Percentiles rank a stretch among this genome's conserved stretches.
phyloP scores from a whole-genome alignment of 2,113 vertebrate genomes.

The Psilopsiagon aurifrons region DNA sequence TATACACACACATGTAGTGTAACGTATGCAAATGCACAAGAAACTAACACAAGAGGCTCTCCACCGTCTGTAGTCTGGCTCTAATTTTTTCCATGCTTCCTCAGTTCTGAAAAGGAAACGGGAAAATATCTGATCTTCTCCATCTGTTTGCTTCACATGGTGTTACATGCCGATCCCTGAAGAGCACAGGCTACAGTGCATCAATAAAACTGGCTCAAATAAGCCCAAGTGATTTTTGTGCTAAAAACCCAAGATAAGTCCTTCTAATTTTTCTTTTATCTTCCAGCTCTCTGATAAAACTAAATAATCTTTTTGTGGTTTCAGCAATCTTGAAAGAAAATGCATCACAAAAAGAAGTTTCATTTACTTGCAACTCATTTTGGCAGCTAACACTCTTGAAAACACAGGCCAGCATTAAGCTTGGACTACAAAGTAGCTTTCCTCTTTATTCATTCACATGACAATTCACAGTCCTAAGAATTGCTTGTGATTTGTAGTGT shows the following conservation, averaged over 20 bases:
- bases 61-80: not conserved
- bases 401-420: conserved; percentile 7
- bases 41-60: not conserved
- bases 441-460: conserved; percentile 29
- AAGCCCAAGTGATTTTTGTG: not conserved
- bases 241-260: conserved; percentile 22
- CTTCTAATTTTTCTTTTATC: conserved; percentile 34
- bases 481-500: not conserved
- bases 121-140: conserved; percentile 54
- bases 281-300: not conserved
- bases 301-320: not conserved
- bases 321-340: conserved; percentile 23
- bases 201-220: conserved; percentile 31
- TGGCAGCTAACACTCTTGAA: not conserved
- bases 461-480: conserved; percentile 3
- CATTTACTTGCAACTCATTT: conserved; percentile 34
- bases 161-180: not conserved
- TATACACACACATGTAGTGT: not conserved
- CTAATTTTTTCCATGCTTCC: not conserved
- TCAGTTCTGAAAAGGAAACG: conserved; percentile 36
- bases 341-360: conserved; percentile 37
- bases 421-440: not conserved
- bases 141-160: conserved; percentile 52
- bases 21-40: not conserved
- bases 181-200: not conserved